phyloP scores from a whole-genome alignment of 2,113 vertebrate genomes.

The Hemicordylus capensis region DNA sequence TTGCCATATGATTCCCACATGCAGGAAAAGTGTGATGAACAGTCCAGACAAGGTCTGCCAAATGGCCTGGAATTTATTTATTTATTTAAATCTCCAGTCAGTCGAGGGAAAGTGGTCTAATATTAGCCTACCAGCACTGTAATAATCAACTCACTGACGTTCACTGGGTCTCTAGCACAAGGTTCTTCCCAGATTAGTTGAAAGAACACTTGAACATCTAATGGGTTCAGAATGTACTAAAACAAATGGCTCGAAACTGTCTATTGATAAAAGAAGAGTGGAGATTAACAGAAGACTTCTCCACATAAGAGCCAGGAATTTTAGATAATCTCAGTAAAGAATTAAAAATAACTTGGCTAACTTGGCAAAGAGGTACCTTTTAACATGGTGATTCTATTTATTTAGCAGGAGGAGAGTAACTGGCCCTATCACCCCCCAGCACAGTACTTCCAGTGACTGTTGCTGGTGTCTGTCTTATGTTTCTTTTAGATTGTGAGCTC shows the following conservation, averaged over 20 bases:
- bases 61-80: not conserved
- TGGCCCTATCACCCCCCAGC: no score
- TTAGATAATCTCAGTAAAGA: not conserved
- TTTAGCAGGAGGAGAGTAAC: no score
- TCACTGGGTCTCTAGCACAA: not conserved
- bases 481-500: no score
- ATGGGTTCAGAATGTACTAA: conserved; percentile 36
- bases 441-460: no score
- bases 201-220: conserved; percentile 49
- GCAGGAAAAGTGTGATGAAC: not conserved
- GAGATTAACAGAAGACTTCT: not conserved
- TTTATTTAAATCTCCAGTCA: conserved; percentile 32
- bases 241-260: not conserved
- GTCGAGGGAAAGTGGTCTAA: conserved; percentile 26
- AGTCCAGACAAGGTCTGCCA: conserved; percentile 1
- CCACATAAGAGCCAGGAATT: not conserved
- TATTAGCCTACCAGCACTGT: conserved; percentile 25
- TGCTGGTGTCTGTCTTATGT: no score
- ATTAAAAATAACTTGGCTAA: not conserved
- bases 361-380: no score
- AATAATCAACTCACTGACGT: conserved; percentile 4
- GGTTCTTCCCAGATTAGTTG: conserved; percentile 24
- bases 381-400: no score
- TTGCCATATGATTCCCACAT: not conserved
- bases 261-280: not conserved